Evolutionary conservation across 2,888 invertebrate species (phyloP), one percentile per base, ranked within the genome.

Genomic region (Erynnis tages): DNA sequence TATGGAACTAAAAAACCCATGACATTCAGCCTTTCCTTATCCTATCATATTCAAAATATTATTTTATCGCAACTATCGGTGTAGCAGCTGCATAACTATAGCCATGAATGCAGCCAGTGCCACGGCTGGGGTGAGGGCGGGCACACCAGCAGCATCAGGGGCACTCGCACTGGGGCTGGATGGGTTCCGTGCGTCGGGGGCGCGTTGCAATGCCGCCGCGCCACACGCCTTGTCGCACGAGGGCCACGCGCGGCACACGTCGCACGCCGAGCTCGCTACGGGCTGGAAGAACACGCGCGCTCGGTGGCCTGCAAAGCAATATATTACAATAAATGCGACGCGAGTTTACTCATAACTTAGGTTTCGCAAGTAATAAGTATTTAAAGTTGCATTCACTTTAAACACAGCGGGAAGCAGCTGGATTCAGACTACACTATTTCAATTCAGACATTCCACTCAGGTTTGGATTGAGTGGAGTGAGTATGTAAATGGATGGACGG

Each of bases 261-360:
- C 96, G 76, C 96, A 97, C 11, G 95, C 87, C 1, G 93, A 93
- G 25, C 94, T 92, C 55, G 89, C 82, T 40, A 92, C 90, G 2
- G 94, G 92, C 58, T 93, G 92, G 82, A 96, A 97, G 82, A 97
- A 97, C 62, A 94, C 93, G 61, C 96, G 91, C 0, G 96, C 96
- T 69, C 94, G 92, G 66, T 95, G 93, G 66, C 95, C 96, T 95
- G 70, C n/a, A 71, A 67, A n/a, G n/a, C 14, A 10, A 2, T 10
- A 10, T 10, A 4, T n/a, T 7, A 25, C 25, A 6, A 25, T 25
- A 25, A 7, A 25, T 25, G 2, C 21, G 3, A 5, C 21, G n/a
- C n/a, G n/a, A n/a, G n/a, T n/a, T n/a, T n/a, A n/a, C n/a, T n/a
- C n/a, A n/a, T n/a, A n/a, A n/a, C n/a, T n/a, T n/a, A n/a, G n/a